Percentiles rank a stretch among this genome's conserved stretches.
Evolutionary conservation across 2,888 invertebrate species (phyloP).

Genomic region (Cerastis rubricosa): DNA sequence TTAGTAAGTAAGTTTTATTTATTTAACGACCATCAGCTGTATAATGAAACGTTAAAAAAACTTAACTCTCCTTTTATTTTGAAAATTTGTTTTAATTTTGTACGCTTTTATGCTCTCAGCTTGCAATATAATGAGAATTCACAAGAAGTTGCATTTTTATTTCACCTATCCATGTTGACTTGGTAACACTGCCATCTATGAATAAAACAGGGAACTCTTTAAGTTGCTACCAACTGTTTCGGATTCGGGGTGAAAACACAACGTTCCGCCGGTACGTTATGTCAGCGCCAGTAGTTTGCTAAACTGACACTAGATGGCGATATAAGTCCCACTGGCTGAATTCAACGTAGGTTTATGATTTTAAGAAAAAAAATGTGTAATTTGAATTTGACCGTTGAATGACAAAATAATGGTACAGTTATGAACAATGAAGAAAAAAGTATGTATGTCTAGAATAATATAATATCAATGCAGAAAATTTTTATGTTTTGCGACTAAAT

Average conservation of each 20-base stretch:
- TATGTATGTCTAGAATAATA: not conserved
- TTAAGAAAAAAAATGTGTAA: not conserved
- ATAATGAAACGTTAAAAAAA: not conserved
- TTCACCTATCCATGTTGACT: not conserved
- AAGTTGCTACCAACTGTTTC: not conserved
- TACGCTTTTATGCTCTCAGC: not conserved
- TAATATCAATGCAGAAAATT: not conserved
- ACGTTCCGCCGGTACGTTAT: not conserved
- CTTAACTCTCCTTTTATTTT: not conserved
- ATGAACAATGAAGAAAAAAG: not conserved
- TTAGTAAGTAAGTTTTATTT: not conserved
- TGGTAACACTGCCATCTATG: slow-evolving; percentile 53
- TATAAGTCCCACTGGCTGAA: slow-evolving; percentile 5
- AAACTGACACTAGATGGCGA: slow-evolving; percentile 39
- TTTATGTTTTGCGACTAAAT: not conserved
- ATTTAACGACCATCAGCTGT: not conserved
- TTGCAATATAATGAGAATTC: not conserved
- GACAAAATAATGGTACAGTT: not conserved
- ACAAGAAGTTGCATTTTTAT: not conserved
- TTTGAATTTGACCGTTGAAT: not conserved
- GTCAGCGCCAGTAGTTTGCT: not conserved
- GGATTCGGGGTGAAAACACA: not conserved
- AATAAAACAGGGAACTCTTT: not conserved
- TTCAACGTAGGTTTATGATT: not conserved
- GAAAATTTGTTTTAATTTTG: not conserved